Evolutionary conservation across 2,113 vertebrate genomes (phyloP).

Genomic region (Tragelaphus scriptus): DNA sequence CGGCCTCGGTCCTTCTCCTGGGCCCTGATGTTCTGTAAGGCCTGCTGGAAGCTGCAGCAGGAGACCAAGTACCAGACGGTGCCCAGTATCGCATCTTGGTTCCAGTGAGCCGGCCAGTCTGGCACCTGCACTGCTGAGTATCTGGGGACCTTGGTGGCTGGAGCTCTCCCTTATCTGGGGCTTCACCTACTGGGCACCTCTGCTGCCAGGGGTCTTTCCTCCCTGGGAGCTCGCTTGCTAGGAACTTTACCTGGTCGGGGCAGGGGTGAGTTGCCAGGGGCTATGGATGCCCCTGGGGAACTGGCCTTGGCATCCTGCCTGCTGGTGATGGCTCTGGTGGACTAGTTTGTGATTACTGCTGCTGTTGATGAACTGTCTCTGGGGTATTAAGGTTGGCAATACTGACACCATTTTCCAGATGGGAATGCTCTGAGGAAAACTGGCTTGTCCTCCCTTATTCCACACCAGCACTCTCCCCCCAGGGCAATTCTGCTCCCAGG

Average conservation of each 20-base stretch:
- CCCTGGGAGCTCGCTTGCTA: background rate
- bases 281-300: background rate
- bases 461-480: background rate
- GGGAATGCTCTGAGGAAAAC: background rate
- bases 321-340: fast-evolving
- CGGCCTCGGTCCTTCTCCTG: background rate
- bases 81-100: background rate
- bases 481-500: background rate
- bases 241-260: background rate
- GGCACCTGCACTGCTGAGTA: background rate
- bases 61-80: background rate
- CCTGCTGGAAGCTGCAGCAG: constrained; percentile 59
- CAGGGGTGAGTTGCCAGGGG: background rate
- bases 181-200: background rate
- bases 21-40: fast-evolving
- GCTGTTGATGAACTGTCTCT: background rate
- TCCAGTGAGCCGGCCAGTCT: background rate
- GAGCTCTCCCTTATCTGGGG: background rate
- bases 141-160: background rate
- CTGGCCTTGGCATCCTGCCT: background rate
- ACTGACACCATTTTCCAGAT: background rate
- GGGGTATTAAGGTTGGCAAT: fast-evolving
- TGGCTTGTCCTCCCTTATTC: background rate
- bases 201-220: background rate
- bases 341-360: fast-evolving